These are phyloP conservation scores for Zapus hudsonius DNA, from an alignment of 2,113 vertebrate species.

Conservation along the genomic window DNA sequence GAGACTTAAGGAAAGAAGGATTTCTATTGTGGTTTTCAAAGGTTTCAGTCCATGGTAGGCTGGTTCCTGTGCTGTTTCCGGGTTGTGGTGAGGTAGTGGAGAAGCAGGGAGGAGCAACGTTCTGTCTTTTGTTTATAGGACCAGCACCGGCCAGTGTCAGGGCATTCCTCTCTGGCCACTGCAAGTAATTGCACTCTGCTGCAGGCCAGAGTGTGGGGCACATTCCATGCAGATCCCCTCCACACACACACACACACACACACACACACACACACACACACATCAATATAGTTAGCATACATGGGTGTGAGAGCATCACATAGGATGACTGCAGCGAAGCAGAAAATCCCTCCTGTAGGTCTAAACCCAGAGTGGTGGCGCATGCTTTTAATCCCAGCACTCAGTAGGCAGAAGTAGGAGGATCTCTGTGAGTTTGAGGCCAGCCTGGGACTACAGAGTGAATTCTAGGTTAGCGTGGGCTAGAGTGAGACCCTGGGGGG, in stretches of 20 bases:
- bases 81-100: not conserved
- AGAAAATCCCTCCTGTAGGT: not conserved
- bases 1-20: too few relatives aligned
- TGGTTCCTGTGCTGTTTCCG: not conserved
- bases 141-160: not conserved
- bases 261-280: not conserved
- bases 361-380: not conserved
- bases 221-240: too few relatives aligned
- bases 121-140: not conserved
- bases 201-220: too few relatives aligned
- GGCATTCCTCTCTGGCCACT: not conserved
- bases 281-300: not conserved
- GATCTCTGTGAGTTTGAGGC: too few relatives aligned
- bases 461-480: too few relatives aligned
- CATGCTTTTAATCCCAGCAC: too few relatives aligned
- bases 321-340: not conserved
- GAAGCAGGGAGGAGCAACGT: not conserved
- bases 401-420: too few relatives aligned
- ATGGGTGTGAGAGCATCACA: not conserved
- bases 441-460: too few relatives aligned
- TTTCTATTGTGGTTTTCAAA: not conserved
- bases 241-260: not conserved
- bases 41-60: not conserved
- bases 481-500: too few relatives aligned
- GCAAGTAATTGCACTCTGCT: too few relatives aligned